Evolutionary conservation across 1,140 invertebrate species (phyloP).

Genomic region (Drosophila burlai): DNA sequence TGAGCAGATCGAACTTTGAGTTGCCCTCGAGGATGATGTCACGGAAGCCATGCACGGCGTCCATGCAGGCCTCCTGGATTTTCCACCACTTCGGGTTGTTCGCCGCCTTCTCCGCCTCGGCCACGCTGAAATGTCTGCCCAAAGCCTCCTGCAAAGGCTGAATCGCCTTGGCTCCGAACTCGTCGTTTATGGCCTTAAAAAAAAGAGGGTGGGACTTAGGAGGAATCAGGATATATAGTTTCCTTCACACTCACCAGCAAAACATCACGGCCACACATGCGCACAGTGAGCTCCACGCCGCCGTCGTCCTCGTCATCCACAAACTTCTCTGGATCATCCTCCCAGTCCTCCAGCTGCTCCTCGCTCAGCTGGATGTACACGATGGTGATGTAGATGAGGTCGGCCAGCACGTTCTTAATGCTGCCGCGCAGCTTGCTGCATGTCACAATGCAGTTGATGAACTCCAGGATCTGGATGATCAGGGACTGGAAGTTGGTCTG

Average conservation of each 20-base stretch:
- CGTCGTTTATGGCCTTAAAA: constrained; percentile 87
- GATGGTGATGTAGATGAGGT: constrained; percentile 91
- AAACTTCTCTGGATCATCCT: constrained; percentile 90
- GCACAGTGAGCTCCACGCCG: constrained; percentile 90
- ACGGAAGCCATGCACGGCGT: constrained; percentile 88
- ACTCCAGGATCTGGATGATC: constrained; percentile 92
- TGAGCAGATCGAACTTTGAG: constrained; percentile 89
- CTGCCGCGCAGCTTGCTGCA: constrained; percentile 88
- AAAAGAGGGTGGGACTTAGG: not conserved
- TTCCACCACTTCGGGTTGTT: constrained; percentile 91
- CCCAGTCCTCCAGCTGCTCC: constrained; percentile 91
- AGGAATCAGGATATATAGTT: not conserved
- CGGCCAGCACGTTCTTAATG: constrained; percentile 89
- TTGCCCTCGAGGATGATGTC: constrained; percentile 87
- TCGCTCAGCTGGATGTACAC: constrained; percentile 90
- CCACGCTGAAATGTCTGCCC: constrained; percentile 88
- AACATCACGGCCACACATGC: constrained; percentile 91
- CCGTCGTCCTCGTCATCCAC: constrained; percentile 92
- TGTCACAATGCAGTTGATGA: constrained; percentile 88
- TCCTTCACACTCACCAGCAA: constrained; percentile 84
- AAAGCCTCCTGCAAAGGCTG: constrained; percentile 88
- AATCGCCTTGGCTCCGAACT: constrained; percentile 88
- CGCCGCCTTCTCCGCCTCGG: constrained; percentile 85
- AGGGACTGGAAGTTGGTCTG: constrained; percentile 90
- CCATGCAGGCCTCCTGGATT: constrained; percentile 90